A percentile compares a stretch with the other conserved stretches of the same genome.
Conservation (phyloP, 2,797 vertebrate genomes). For the Catharus ustulatus region DNA sequence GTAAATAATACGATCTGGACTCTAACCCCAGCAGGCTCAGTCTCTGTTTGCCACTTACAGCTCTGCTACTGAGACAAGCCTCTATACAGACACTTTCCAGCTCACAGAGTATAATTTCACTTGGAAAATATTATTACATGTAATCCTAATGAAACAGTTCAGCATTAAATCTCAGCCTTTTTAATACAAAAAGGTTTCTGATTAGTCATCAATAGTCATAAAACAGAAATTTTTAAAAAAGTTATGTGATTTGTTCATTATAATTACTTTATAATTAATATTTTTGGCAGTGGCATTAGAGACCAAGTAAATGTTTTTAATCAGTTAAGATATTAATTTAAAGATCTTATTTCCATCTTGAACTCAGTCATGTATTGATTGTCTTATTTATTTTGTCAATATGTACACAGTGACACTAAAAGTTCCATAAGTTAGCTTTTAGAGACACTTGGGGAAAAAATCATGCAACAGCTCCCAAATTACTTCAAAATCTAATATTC, state of each 20-base stretch:
- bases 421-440: slow-evolving; percentile 9
- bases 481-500: neutral
- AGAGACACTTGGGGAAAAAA: neutral
- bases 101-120: neutral
- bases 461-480: neutral
- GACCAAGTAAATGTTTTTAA: slow-evolving; percentile 15
- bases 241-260: neutral
- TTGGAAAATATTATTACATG: neutral
- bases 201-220: neutral
- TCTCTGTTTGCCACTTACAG: neutral
- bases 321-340: slow-evolving; percentile 1
- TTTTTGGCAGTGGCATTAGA: neutral
- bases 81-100: neutral
- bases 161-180: neutral
- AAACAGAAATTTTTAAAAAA: neutral
- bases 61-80: neutral
- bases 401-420: neutral
- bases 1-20: neutral
- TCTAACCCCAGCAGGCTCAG: neutral
- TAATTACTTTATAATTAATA: slow-evolving; percentile 35
- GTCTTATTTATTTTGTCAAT: slow-evolving; percentile 40
- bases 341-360: neutral
- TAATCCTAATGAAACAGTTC: neutral
- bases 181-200: neutral
- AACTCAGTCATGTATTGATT: neutral